Evolutionary conservation across 2,797 vertebrate genomes (phyloP).

Genomic region (Lepilemur septentrionalis): DNA sequence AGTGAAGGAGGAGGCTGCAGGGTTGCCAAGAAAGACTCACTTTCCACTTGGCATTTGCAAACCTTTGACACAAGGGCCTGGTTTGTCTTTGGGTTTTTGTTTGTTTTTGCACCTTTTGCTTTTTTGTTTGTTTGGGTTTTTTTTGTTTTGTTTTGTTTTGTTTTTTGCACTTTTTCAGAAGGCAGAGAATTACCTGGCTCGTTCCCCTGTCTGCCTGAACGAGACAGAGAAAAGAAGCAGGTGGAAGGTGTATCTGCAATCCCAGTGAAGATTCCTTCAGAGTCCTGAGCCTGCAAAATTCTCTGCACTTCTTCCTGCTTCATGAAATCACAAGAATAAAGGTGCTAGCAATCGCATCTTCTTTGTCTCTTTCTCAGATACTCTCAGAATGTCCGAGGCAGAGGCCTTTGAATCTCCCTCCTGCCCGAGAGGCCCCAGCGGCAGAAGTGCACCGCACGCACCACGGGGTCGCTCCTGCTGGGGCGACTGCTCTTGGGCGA

Average conservation of each 20-base stretch:
- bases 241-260: rapidly evolving
- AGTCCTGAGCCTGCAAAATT: background rate
- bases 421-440: background rate
- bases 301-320: background rate
- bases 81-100: background rate
- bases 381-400: background rate
- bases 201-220: background rate
- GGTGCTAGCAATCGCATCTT: too few species aligned
- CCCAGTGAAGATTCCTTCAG: background rate
- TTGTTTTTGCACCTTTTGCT: background rate
- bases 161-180: background rate
- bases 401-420: too few species aligned
- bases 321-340: background rate
- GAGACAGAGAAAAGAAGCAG: background rate
- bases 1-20: background rate
- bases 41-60: background rate
- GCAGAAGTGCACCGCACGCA: background rate
- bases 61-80: background rate
- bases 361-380: background rate
- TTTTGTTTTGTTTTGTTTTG: background rate
- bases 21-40: too few species aligned
- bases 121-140: too few species aligned
- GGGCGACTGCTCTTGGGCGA: background rate
- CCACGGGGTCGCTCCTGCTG: background rate
- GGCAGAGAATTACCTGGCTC: background rate